Percentiles rank a stretch among this genome's conserved stretches.
Conservation (phyloP, 2,113 vertebrate species). For the Bungarus multicinctus region DNA sequence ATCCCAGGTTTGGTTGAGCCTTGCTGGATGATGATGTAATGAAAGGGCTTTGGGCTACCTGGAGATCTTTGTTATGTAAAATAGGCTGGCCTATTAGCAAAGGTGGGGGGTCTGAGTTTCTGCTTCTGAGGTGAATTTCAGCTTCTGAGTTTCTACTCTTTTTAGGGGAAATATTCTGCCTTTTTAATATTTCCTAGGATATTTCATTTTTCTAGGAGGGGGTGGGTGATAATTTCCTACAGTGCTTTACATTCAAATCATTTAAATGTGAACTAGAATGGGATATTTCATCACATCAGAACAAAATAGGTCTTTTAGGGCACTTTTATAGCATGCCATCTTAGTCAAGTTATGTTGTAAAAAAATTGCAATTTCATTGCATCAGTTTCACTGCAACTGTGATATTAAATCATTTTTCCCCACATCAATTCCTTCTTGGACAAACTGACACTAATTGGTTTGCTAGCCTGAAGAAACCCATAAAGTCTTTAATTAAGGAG, state of each 20-base stretch:
- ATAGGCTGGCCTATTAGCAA: too few species aligned
- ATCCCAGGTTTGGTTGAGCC: too few species aligned
- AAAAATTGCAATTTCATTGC: not conserved
- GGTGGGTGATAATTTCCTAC: too few species aligned
- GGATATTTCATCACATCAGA: not conserved
- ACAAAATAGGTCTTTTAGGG: not conserved
- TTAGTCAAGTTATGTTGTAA: not conserved
- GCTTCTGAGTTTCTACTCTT: too few species aligned
- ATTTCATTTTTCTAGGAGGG: too few species aligned
- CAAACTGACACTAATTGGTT: not conserved
- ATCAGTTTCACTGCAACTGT: not conserved
- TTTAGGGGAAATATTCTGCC: too few species aligned
- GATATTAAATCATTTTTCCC: not conserved
- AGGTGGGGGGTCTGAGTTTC: too few species aligned
- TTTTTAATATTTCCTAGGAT: too few species aligned
- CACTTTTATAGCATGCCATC: not conserved
- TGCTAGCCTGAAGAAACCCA: conserved; percentile 7
- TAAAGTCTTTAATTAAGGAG: conserved; percentile 7
- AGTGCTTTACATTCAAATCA: not conserved
- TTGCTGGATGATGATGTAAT: too few species aligned
- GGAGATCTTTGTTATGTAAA: too few species aligned
- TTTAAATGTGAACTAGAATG: not conserved
- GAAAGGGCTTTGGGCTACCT: too few species aligned
- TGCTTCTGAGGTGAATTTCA: too few species aligned
- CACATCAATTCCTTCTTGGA: conserved; percentile 6